A percentile compares a stretch with the other conserved stretches of the same genome.
phyloP scores from a whole-genome alignment of 2,888 invertebrate genomes.

The Sepiola atlantica region DNA sequence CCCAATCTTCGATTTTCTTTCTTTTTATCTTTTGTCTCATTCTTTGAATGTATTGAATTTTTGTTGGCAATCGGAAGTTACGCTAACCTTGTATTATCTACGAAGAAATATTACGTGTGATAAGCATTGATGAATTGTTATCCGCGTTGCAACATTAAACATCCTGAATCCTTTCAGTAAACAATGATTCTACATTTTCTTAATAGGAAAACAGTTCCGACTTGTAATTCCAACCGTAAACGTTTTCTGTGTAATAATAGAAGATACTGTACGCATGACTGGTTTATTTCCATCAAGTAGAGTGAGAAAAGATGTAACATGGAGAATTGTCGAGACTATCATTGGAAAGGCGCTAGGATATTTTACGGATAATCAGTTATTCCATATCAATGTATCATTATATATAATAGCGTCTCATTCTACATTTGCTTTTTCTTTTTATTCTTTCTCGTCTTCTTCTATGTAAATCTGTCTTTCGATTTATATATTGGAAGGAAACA shows the following conservation, averaged over 20 bases:
- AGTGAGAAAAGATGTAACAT: background rate
- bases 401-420: background rate
- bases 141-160: background rate
- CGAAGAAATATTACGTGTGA: background rate
- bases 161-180: background rate
- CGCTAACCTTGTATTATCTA: too few relatives aligned
- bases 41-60: too few relatives aligned
- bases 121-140: background rate
- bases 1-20: background rate
- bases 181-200: background rate
- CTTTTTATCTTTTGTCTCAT: background rate
- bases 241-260: background rate
- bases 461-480: background rate
- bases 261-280: background rate
- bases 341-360: background rate
- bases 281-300: background rate
- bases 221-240: background rate
- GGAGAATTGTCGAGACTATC: background rate
- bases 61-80: too few relatives aligned
- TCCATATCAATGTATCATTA: background rate
- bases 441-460: background rate
- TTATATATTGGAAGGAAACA: background rate
- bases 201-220: background rate
- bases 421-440: background rate
- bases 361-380: background rate